A percentile compares a stretch with the other conserved stretches of the same genome.
phyloP scores from a whole-genome alignment of 2,797 vertebrate genomes.

The Echeneis naucrates region DNA sequence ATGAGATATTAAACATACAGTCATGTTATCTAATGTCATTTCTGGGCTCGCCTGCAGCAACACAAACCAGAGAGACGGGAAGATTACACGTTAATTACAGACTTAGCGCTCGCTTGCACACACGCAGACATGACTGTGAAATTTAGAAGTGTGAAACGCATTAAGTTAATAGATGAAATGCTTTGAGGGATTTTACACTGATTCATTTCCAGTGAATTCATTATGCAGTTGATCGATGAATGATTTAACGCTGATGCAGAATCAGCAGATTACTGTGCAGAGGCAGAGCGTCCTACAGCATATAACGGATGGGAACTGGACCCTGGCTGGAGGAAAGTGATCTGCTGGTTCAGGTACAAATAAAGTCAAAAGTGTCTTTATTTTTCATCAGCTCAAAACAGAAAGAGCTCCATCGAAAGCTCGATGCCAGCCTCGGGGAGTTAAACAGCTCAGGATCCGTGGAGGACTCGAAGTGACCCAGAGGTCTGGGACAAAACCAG shows the following conservation, averaged over 20 bases:
- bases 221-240: constrained; percentile 13
- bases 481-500: constrained; percentile 35
- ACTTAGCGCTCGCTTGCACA: neutral
- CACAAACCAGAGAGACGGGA: neutral
- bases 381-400: constrained; percentile 36
- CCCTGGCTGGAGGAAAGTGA: constrained; percentile 29
- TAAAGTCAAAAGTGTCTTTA: constrained; percentile 20
- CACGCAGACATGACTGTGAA: neutral
- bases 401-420: constrained; percentile 24
- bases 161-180: neutral
- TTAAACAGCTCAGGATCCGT: constrained; percentile 36
- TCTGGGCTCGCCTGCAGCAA: too few species aligned
- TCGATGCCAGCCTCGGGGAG: too few species aligned
- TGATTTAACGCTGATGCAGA: constrained; percentile 5
- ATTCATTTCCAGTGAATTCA: constrained; percentile 2
- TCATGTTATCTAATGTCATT: too few species aligned
- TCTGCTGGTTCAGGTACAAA: constrained; percentile 38
- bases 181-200: constrained; percentile 4
- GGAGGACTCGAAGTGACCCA: constrained; percentile 32
- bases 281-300: neutral
- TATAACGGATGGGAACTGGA: constrained; percentile 48
- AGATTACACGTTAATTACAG: too few species aligned
- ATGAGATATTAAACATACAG: neutral
- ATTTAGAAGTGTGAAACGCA: neutral
- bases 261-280: constrained; percentile 18